phyloP scores from a whole-genome alignment of 2,888 invertebrate genomes.

The Pocota personata region DNA sequence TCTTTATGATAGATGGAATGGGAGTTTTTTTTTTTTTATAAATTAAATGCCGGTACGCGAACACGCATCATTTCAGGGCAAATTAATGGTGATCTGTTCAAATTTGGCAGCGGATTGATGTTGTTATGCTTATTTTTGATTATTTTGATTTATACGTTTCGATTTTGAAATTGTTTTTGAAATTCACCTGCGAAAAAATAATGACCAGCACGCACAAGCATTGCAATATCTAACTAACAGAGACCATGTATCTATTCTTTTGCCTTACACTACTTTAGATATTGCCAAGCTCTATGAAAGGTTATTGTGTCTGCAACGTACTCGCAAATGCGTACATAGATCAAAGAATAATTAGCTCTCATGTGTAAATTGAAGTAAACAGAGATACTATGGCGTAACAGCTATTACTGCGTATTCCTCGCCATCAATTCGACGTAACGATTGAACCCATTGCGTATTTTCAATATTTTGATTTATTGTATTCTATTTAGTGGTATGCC shows the following conservation, averaged over 20 bases:
- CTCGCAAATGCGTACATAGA: not conserved
- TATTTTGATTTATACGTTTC: too few relatives aligned
- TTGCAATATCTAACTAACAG: too few relatives aligned
- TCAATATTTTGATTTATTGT: too few relatives aligned
- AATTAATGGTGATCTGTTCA: slow-evolving; percentile 35
- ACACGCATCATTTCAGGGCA: slow-evolving; percentile 8
- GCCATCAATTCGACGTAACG: too few relatives aligned
- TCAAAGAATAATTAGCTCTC: not conserved
- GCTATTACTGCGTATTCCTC: not conserved
- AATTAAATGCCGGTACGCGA: not conserved
- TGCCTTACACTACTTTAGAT: not conserved
- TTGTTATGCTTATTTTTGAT: not conserved
- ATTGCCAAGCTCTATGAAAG: not conserved
- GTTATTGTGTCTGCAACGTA: not conserved
- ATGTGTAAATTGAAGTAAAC: not conserved
- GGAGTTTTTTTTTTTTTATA: not conserved
- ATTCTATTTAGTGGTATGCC: too few relatives aligned
- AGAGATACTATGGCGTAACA: not conserved
- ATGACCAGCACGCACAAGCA: too few relatives aligned
- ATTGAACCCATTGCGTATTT: too few relatives aligned
- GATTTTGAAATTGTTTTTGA: not conserved
- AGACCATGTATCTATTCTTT: not conserved
- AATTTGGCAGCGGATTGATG: slow-evolving; percentile 27
- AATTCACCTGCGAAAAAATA: too few relatives aligned
- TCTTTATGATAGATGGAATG: not conserved